A percentile compares a stretch with the other conserved stretches of the same genome.
Evolutionary conservation across 2,113 vertebrate genomes (phyloP).

Genomic region (Dipodomys stephensi): DNA sequence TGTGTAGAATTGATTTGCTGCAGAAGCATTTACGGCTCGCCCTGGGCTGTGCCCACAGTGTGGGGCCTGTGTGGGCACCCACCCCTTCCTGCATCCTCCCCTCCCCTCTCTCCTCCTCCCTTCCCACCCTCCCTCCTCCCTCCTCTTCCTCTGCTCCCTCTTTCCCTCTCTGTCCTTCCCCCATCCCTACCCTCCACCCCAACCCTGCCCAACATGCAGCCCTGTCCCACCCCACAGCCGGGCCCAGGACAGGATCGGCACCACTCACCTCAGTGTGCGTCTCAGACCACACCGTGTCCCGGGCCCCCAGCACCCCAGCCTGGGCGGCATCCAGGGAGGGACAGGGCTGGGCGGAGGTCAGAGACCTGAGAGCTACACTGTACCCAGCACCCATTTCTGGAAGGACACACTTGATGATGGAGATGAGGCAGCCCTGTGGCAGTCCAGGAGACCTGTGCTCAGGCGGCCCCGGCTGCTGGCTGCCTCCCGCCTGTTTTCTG

Average conservation of each 20-base stretch:
- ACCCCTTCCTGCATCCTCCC: not conserved
- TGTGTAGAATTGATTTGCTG: constrained; percentile 53
- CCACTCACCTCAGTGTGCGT: accelerated
- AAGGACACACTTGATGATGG: not conserved
- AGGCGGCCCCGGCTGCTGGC: not conserved
- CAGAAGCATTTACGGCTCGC: not conserved
- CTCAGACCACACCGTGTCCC: not conserved
- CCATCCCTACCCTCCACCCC: not conserved
- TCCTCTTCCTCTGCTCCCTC: too few species aligned
- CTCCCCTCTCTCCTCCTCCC: too few species aligned
- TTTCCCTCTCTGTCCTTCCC: too few species aligned
- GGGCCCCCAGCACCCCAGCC: not conserved
- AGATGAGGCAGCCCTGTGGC: not conserved
- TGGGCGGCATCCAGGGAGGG: not conserved
- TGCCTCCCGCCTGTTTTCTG: not conserved
- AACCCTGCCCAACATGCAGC: too few species aligned
- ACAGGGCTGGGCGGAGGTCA: accelerated
- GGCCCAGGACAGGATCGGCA: not conserved
- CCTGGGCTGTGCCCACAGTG: not conserved
- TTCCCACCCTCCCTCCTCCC: too few species aligned
- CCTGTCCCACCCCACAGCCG: not conserved
- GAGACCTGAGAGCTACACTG: not conserved
- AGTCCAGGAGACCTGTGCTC: not conserved
- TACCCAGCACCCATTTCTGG: not conserved
- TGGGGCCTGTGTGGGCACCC: not conserved